Conservation (phyloP, 1,140 invertebrate genomes). For the Ostrea denselamellosa region DNA sequence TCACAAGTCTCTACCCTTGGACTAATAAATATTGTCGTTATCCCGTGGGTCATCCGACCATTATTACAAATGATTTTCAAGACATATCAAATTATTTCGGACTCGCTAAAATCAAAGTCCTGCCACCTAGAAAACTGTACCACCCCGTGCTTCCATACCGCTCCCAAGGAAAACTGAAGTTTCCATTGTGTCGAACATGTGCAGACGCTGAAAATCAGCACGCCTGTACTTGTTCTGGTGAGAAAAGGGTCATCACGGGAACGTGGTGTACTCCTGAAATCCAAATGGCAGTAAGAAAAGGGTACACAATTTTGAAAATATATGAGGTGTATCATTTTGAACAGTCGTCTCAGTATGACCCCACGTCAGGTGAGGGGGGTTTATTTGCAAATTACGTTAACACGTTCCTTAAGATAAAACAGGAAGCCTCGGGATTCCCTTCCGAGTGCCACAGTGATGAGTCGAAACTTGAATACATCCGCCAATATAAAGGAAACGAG, state of each 20-base stretch:
- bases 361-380: not conserved
- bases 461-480: constrained; percentile 31
- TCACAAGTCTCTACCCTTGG: constrained; percentile 52
- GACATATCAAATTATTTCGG: constrained; percentile 49
- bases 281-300: constrained; percentile 39
- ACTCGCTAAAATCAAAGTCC: constrained; percentile 52
- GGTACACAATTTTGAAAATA: constrained; percentile 53
- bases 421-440: constrained; percentile 60
- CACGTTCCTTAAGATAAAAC: constrained; percentile 61
- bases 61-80: constrained; percentile 49
- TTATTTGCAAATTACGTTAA: constrained; percentile 61
- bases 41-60: constrained; percentile 51
- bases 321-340: constrained; percentile 52
- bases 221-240: constrained; percentile 26
- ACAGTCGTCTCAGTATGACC: constrained; percentile 54
- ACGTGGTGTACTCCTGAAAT: constrained; percentile 55
- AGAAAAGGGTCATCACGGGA: constrained; percentile 40
- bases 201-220: constrained; percentile 44
- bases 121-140: constrained; percentile 43
- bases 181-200: constrained; percentile 49
- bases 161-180: constrained; percentile 53
- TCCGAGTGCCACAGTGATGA: constrained; percentile 35
- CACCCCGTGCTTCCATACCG: constrained; percentile 54
- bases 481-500: constrained; percentile 36
- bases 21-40: constrained; percentile 53